Evolutionary conservation across 2,113 vertebrate genomes (phyloP), one percentile per base, ranked within the genome.

Genomic region (Saguinus imperator): DNA sequence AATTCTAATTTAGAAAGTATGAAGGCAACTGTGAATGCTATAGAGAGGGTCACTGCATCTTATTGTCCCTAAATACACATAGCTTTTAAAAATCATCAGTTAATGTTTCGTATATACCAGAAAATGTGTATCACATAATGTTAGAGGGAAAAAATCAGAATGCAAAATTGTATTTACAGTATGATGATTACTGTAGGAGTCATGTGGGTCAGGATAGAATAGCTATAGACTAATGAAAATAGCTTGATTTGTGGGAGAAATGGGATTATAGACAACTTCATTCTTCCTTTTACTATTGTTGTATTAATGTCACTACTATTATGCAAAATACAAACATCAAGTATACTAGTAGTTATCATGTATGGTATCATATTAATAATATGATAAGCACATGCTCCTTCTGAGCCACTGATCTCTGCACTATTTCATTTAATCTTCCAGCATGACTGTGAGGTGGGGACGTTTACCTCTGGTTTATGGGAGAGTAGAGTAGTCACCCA

Each of bases 1-100:
- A 79, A 96, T 93, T 96, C 96, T 84, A 86, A 94, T 97, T 96
- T 86, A 97, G 70, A 85, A 80, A 96, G 90, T 50, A 64, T 48
- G 57, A 86, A 94, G 61, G 84, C 84, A 37, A 68, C 29, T 9
- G 45, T 17, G 76, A 64, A 48, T n/a, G 29, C 77, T 90, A 37
- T 66, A 45, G 70, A 76, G 3, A 92, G 64, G 75, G 95, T 95
- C 90, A 94, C 37, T 91, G 91, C 27, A 92, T 95, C 95, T 77
- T 77, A 66, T 94, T 97, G 90, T 95, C 85, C 72, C 87, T 73
- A 70, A 96, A 72, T 85, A 77, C 0, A 1, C 64, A 32, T 18
- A 10, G 75, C 45, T 96, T 96, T 96, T 89, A 40, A 94, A 64
- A 95, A 80, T 80, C 48, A 81, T 82, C 23, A 57, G 88, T 89